These are phyloP conservation scores for Pollachius pollachius DNA, from an alignment of 2,113 vertebrate species.

Conservation along the genomic window DNA sequence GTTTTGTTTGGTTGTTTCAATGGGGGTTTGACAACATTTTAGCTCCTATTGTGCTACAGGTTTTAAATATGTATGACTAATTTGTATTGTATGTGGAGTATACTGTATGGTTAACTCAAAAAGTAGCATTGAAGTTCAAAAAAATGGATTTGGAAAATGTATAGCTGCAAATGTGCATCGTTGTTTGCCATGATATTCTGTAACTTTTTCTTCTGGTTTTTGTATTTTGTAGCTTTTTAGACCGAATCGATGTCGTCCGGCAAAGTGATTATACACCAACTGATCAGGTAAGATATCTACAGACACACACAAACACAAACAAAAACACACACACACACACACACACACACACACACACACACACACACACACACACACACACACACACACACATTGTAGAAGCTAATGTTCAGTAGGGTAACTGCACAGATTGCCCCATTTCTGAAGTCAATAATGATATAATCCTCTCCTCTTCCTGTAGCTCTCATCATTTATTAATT, in stretches of 20 bases:
- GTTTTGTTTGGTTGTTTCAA: too few species aligned
- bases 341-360: constrained; percentile 1
- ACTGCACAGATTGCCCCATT: neutral
- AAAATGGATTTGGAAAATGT: too few species aligned
- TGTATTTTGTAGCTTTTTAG: constrained; percentile 61
- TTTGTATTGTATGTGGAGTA: too few species aligned
- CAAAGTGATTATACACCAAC: constrained; percentile 69
- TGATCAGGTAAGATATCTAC: constrained; percentile 56
- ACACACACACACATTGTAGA: neutral
- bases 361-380: constrained; percentile 9
- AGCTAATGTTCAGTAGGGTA: neutral
- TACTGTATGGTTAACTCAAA: too few species aligned
- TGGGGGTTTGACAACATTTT: too few species aligned
- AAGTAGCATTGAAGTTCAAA: too few species aligned
- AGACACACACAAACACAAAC: neutral
- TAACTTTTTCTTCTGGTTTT: constrained; percentile 18
- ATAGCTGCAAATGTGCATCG: neutral
- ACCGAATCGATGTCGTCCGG: constrained; percentile 63
- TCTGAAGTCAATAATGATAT: neutral
- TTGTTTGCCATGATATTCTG: constrained; percentile 6
- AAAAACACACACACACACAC: neutral
- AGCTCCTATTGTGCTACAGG: too few species aligned
- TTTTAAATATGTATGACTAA: too few species aligned
- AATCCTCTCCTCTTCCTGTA: too few species aligned
- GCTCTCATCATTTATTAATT: too few species aligned